Percentiles rank a stretch among this genome's conserved stretches.
These are phyloP conservation scores for Troides aeacus DNA, from an alignment of 2,888 invertebrate species.

Conservation along the genomic window DNA sequence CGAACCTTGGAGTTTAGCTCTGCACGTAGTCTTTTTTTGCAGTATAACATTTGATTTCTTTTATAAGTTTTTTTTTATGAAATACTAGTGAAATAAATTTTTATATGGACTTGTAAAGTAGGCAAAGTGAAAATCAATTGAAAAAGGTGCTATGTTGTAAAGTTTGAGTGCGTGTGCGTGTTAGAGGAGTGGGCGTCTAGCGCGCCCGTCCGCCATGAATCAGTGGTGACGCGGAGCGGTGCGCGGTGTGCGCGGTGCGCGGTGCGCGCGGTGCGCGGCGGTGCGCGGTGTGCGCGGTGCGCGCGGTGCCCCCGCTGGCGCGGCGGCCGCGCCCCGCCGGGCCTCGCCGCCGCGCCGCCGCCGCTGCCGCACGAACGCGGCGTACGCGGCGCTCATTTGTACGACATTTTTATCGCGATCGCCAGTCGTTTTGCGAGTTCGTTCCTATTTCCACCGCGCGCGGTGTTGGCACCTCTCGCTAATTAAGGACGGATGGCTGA, in stretches of 20 bases:
- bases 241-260: conserved; percentile 37
- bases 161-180: too few relatives aligned
- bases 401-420: conserved; percentile 28
- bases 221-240: conserved; percentile 24
- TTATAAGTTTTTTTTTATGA: too few relatives aligned
- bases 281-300: conserved; percentile 32
- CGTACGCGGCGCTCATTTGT: conserved; percentile 35
- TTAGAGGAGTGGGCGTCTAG: too few relatives aligned
- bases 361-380: conserved; percentile 47
- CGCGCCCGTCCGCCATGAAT: too few relatives aligned
- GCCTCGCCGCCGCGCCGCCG: too few relatives aligned
- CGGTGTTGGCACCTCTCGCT: conserved; percentile 6
- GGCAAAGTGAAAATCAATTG: too few relatives aligned
- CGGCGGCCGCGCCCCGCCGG: conserved; percentile 34
- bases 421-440: conserved; percentile 24
- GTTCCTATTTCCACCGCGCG: conserved; percentile 18
- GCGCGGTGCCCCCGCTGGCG: conserved; percentile 28
- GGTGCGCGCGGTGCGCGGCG: conserved; percentile 33
- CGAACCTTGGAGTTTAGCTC: too few relatives aligned
- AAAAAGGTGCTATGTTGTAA: too few relatives aligned
- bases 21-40: too few relatives aligned
- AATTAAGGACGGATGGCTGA: neutral
- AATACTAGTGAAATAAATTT: too few relatives aligned
- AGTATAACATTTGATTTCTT: too few relatives aligned
- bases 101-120: too few relatives aligned